A percentile compares a stretch with the other conserved stretches of the same genome.
phyloP scores from a whole-genome alignment of 2,888 invertebrate species.

The Hydroisotoma schaefferi region DNA sequence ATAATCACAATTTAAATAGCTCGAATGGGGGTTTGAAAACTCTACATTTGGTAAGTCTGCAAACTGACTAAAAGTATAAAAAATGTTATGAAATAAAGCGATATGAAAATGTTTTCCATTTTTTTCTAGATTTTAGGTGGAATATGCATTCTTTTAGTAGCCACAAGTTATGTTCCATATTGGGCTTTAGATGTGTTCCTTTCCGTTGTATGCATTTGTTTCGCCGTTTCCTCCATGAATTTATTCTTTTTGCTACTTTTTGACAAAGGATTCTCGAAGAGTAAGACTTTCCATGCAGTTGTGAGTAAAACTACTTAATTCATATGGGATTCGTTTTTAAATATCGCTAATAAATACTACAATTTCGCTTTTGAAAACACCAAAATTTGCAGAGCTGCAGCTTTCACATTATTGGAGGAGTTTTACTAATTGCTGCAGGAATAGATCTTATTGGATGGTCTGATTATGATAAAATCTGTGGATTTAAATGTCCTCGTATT shows the following conservation, averaged over 20 bases:
- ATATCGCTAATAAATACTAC: too few species aligned
- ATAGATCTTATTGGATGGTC: conserved; percentile 39
- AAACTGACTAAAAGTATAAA: too few species aligned
- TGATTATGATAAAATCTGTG: conserved; percentile 15
- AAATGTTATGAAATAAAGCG: too few species aligned
- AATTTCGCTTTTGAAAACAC: conserved; percentile 2
- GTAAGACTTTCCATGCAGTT: conserved; percentile 20
- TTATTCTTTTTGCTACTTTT: too few species aligned
- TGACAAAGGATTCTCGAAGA: not conserved
- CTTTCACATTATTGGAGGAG: conserved; percentile 27
- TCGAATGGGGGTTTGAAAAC: conserved; percentile 19
- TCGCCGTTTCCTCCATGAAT: conserved; percentile 15
- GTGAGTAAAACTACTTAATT: conserved; percentile 16
- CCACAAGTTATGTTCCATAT: conserved; percentile 21
- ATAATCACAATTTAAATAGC: conserved; percentile 8
- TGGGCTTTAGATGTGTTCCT: conserved; percentile 27
- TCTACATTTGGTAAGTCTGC: conserved; percentile 29
- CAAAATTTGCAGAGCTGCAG: conserved; percentile 21
- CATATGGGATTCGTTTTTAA: not conserved
- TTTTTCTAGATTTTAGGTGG: conserved; percentile 29
- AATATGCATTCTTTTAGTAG: conserved; percentile 24
- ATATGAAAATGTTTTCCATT: not conserved
- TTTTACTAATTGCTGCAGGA: conserved; percentile 30
- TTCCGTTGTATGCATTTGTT: conserved; percentile 21
- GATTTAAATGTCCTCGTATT: conserved; percentile 20